Conservation (phyloP, 2,888 invertebrate genomes). For the Hydrotaea cyrtoneurina region DNA sequence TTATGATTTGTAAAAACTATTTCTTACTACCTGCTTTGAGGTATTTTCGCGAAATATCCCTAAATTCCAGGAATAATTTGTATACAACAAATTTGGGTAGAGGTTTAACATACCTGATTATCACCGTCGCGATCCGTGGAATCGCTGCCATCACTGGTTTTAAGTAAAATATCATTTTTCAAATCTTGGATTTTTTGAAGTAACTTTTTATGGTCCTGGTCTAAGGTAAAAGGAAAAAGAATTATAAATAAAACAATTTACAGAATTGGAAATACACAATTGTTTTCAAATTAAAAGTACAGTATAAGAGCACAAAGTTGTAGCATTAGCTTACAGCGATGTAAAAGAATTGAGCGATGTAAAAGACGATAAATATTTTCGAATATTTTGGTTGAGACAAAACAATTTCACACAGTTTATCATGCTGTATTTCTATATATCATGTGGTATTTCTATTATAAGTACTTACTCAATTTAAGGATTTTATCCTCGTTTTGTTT, state of each 20-base stretch:
- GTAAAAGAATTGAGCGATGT: too few species aligned
- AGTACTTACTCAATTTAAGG: constrained; percentile 72
- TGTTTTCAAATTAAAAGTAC: too few species aligned
- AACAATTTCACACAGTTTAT: too few species aligned
- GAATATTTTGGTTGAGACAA: too few species aligned
- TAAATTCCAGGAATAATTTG: not conserved
- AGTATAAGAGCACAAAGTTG: too few species aligned
- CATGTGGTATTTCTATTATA: too few species aligned
- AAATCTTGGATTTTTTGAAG: constrained; percentile 72
- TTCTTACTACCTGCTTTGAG: not conserved
- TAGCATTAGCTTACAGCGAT: too few species aligned
- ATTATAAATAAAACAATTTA: constrained; percentile 7
- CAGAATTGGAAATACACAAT: not conserved
- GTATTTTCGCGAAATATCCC: not conserved
- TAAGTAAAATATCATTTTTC: constrained; percentile 70
- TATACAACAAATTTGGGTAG: not conserved
- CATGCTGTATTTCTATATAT: too few species aligned
- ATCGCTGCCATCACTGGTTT: constrained; percentile 67
- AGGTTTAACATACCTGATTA: constrained; percentile 64
- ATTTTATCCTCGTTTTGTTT: constrained; percentile 75
- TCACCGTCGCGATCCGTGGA: constrained; percentile 66
- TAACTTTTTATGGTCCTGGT: constrained; percentile 70
- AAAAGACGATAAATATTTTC: too few species aligned
- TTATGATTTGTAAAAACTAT: too few species aligned
- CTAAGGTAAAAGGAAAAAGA: constrained; percentile 60